phyloP scores from a whole-genome alignment of 1,140 invertebrate genomes.

The Brachionus rotundiformis region DNA sequence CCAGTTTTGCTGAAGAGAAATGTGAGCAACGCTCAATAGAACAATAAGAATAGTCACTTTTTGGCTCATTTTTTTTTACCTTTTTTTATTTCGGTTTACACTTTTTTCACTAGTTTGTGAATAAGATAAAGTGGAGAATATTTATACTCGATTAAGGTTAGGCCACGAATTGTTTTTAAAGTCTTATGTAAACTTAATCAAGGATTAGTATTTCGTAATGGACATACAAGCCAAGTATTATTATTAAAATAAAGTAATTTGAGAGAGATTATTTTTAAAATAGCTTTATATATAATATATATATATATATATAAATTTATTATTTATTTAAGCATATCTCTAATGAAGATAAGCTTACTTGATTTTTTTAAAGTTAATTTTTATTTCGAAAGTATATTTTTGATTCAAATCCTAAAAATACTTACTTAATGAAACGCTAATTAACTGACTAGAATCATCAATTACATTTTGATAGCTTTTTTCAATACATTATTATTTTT shows the following conservation, averaged over 20 bases:
- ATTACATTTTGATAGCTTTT: too few relatives aligned
- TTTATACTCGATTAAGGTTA: neutral
- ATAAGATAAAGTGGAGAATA: neutral
- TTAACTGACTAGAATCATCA: too few relatives aligned
- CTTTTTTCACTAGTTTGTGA: neutral
- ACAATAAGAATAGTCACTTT: neutral
- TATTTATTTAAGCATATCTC: too few relatives aligned
- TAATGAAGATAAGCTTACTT: too few relatives aligned
- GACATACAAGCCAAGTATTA: conserved; percentile 5
- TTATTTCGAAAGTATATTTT: too few relatives aligned
- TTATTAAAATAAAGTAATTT: neutral
- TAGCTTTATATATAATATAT: too few relatives aligned
- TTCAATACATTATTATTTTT: too few relatives aligned
- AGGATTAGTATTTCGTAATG: conserved; percentile 2
- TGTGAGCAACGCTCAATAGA: neutral
- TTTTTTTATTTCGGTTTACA: neutral
- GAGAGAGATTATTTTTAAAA: neutral
- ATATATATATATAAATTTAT: too few relatives aligned
- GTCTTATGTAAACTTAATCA: conserved; percentile 15
- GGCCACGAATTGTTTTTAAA: conserved; percentile 18
- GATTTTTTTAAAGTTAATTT: too few relatives aligned
- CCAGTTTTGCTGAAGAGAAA: neutral
- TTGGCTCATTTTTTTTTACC: neutral
- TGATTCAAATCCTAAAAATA: too few relatives aligned
- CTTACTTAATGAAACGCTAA: too few relatives aligned